Conservation (phyloP, 1,140 invertebrate species). For the Meloidogyne hapla region DNA sequence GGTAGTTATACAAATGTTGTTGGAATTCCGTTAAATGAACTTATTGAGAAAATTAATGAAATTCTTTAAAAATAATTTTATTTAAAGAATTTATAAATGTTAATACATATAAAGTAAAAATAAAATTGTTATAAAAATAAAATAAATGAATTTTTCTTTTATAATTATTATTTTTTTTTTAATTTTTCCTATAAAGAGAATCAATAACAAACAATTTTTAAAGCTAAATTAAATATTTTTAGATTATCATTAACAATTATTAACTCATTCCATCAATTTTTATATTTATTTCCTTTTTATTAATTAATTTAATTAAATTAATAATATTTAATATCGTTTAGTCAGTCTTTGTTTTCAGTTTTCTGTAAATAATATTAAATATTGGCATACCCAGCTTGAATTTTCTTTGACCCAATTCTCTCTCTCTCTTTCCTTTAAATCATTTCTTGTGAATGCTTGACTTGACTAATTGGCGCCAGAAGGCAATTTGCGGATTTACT, state of each 20-base stretch:
- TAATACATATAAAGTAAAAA: too few relatives aligned
- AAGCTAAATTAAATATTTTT: too few relatives aligned
- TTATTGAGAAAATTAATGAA: conserved; percentile 72
- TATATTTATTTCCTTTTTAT: too few relatives aligned
- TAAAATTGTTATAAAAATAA: too few relatives aligned
- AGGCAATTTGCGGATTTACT: not conserved
- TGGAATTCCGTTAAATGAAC: conserved; percentile 81
- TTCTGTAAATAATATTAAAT: conserved; percentile 17
- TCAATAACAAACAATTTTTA: too few relatives aligned
- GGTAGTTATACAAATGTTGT: conserved; percentile 91
- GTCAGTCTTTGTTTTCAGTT: not conserved
- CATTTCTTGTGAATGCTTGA: not conserved
- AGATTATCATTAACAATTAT: too few relatives aligned
- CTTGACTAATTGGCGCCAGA: not conserved
- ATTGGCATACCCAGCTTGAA: not conserved
- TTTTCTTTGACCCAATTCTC: not conserved
- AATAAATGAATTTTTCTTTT: too few relatives aligned
- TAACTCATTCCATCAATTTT: too few relatives aligned
- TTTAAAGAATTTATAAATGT: not conserved
- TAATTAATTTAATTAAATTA: too few relatives aligned
- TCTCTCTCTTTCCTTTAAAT: not conserved
- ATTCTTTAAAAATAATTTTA: conserved; percentile 12
- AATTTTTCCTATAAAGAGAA: too few relatives aligned
- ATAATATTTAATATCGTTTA: too few relatives aligned
- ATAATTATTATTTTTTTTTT: too few relatives aligned